These are phyloP conservation scores for Camelus bactrianus DNA, from an alignment of 2,113 vertebrate genomes.

Conservation along the genomic window DNA sequence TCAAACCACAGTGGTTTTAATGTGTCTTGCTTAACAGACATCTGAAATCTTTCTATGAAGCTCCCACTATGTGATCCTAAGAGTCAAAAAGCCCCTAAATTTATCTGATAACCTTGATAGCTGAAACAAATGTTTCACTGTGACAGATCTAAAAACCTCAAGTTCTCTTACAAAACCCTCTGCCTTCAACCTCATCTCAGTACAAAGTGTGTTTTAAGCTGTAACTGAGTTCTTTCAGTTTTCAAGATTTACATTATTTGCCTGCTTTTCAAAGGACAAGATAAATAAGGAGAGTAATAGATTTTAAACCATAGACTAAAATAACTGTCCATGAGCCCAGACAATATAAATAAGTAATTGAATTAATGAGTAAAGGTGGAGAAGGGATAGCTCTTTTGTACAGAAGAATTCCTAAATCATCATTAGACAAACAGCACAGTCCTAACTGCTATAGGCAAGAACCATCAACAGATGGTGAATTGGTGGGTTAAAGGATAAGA, in stretches of 20 bases:
- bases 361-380: not conserved
- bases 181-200: not conserved
- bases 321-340: not conserved
- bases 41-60: not conserved
- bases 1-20: not conserved
- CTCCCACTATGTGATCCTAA: not conserved
- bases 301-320: constrained; percentile 22
- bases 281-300: not conserved
- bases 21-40: not conserved
- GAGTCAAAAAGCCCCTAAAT: not conserved
- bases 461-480: not conserved
- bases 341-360: not conserved
- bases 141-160: not conserved
- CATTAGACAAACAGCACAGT: not conserved
- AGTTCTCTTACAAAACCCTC: not conserved
- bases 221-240: not conserved
- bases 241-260: not conserved
- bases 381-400: not conserved
- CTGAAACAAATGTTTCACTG: not conserved
- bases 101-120: not conserved
- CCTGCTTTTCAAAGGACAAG: not conserved
- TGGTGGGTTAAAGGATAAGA: not conserved
- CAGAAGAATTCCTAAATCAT: not conserved
- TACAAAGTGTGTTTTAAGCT: not conserved
- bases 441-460: not conserved